These are phyloP conservation scores for Caenorhabditis virilis DNA, from an alignment of 2,888 invertebrate genomes.

Conservation along the genomic window DNA sequence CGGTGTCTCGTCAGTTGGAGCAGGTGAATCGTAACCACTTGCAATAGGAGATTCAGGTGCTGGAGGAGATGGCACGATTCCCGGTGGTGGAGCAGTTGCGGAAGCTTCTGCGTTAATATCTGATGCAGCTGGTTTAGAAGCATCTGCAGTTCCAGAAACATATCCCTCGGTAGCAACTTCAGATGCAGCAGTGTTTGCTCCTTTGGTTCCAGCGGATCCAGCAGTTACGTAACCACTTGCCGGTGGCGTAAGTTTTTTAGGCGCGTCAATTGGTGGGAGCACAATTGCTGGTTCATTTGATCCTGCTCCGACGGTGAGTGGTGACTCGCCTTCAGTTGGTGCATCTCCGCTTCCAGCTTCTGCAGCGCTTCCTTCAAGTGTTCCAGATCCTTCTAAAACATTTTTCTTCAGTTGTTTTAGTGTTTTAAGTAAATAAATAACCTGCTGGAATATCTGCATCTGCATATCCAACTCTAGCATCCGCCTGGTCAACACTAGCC, in stretches of 20 bases:
- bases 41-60: constrained; percentile 21
- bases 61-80: no score
- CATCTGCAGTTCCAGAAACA: constrained; percentile 2
- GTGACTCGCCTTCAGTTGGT: neutral
- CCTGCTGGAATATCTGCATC: neutral
- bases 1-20: constrained; percentile 6
- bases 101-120: constrained; percentile 14
- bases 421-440: neutral
- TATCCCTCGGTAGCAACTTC: constrained; percentile 6
- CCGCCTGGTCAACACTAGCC: constrained; percentile 8
- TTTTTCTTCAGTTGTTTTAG: constrained; percentile 10
- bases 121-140: constrained; percentile 7
- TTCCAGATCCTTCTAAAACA: constrained; percentile 5
- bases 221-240: constrained; percentile 34
- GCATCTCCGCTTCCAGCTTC: constrained; percentile 8
- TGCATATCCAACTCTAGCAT: neutral
- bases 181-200: constrained; percentile 5
- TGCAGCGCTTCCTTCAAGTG: neutral
- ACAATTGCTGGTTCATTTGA: constrained; percentile 11
- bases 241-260: constrained; percentile 25
- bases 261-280: constrained; percentile 20
- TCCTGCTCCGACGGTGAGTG: constrained; percentile 31
- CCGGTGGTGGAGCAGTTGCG: constrained; percentile 8
- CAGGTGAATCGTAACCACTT: constrained; percentile 13
- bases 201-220: constrained; percentile 4